phyloP scores from a whole-genome alignment of 2,888 invertebrate genomes.

The Cheilosia vernalis region DNA sequence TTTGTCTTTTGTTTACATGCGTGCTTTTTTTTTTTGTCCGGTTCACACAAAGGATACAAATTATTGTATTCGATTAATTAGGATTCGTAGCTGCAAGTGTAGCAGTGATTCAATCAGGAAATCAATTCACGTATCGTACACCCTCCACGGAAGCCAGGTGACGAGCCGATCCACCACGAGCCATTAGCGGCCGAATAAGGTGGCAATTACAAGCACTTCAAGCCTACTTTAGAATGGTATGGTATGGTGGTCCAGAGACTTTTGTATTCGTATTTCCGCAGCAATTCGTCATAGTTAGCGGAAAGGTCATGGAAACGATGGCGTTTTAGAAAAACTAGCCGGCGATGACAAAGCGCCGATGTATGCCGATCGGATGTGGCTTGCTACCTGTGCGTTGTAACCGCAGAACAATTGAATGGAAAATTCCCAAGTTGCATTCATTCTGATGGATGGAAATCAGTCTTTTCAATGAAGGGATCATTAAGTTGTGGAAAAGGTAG shows the following conservation, averaged over 20 bases:
- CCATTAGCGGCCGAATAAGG: conserved; percentile 43
- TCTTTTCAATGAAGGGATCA: background rate
- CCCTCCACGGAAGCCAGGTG: conserved; percentile 20
- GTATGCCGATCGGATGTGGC: conserved; percentile 46
- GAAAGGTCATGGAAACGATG: background rate
- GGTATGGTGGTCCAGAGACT: conserved; percentile 33
- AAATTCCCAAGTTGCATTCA: conserved; percentile 30
- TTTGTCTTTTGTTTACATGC: conserved; percentile 1
- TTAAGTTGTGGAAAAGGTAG: too few species aligned
- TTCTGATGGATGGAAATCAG: background rate
- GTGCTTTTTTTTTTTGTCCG: background rate
- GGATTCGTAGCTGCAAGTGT: conserved; percentile 13
- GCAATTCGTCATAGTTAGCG: conserved; percentile 23
- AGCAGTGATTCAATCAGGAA: conserved; percentile 33
- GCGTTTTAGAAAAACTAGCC: background rate
- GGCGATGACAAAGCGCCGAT: conserved; percentile 17
- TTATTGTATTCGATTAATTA: conserved; percentile 19
- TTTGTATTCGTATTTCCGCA: conserved; percentile 47
- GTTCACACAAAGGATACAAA: conserved; percentile 28
- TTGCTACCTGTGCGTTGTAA: conserved; percentile 12
- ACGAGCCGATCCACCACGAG: conserved; percentile 13
- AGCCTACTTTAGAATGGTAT: conserved; percentile 22
- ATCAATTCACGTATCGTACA: conserved; percentile 47
- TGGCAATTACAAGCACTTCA: conserved; percentile 47
- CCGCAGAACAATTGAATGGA: conserved; percentile 19